Conservation (phyloP, 2,888 invertebrate genomes). For the Parascotia fuliginaria region DNA sequence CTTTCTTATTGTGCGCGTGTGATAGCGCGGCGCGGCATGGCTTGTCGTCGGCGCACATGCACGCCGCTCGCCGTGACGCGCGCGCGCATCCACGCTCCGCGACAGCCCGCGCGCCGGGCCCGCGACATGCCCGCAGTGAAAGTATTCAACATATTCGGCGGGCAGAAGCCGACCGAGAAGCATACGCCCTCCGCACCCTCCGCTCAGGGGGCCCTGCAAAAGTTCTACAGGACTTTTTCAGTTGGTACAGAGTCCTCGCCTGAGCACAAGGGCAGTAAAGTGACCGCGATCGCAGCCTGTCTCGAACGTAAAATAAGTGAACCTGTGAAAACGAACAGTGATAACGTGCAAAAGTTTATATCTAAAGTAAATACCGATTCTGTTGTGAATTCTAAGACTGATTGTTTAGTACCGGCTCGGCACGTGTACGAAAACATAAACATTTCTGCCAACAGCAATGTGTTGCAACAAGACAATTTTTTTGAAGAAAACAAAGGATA, state of each 20-base stretch:
- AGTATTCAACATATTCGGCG: constrained; percentile 84
- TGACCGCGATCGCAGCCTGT: constrained; percentile 79
- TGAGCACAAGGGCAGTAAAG: constrained; percentile 77
- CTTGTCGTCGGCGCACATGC: constrained; percentile 61
- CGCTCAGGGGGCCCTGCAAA: constrained; percentile 75
- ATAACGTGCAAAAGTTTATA: constrained; percentile 72
- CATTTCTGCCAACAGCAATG: constrained; percentile 58
- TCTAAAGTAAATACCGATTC: constrained; percentile 56
- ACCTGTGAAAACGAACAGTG: constrained; percentile 60
- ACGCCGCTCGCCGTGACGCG: constrained; percentile 77
- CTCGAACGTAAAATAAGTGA: constrained; percentile 79
- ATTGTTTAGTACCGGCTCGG: constrained; percentile 55
- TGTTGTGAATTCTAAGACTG: constrained; percentile 62
- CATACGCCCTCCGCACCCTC: constrained; percentile 63
- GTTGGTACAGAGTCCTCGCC: constrained; percentile 69
- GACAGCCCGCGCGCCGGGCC: constrained; percentile 74
- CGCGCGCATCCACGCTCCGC: constrained; percentile 79
- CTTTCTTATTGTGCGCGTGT: constrained; percentile 75
- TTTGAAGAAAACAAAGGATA: constrained; percentile 78
- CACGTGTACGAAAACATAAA: constrained; percentile 83
- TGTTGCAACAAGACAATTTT: constrained; percentile 54
- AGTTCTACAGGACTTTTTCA: constrained; percentile 84
- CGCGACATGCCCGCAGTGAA: constrained; percentile 85
- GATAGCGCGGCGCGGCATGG: constrained; percentile 56
- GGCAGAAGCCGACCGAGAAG: constrained; percentile 82